phyloP scores from a whole-genome alignment of 2,113 vertebrate genomes.

The Gila orcuttii region DNA sequence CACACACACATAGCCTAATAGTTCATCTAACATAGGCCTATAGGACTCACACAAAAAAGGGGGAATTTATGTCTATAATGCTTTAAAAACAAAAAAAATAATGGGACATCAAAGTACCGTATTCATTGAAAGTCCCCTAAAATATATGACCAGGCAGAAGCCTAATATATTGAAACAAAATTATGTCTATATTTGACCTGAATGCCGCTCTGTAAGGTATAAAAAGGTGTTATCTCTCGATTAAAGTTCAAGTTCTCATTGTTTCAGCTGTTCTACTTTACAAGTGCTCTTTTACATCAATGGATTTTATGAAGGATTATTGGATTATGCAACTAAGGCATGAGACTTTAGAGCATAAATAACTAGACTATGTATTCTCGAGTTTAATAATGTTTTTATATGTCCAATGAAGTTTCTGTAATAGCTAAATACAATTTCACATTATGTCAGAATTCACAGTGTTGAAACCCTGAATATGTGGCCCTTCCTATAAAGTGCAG shows the following conservation, averaged over 20 bases:
- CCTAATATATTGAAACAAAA: not conserved
- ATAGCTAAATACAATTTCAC: not conserved
- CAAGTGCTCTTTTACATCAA: slow-evolving; percentile 2
- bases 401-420: not conserved
- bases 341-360: not conserved
- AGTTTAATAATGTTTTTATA: not conserved
- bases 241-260: slow-evolving; percentile 9
- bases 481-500: not conserved
- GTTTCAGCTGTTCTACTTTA: not conserved
- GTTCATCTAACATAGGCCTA: not conserved
- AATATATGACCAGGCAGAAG: not conserved
- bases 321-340: slow-evolving; percentile 27
- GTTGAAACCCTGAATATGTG: not conserved
- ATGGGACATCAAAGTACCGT: not conserved
- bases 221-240: not conserved
- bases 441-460: not conserved
- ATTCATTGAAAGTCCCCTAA: not conserved
- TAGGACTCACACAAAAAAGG: not conserved
- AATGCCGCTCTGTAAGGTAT: not conserved
- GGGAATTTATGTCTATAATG: not conserved
- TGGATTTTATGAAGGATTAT: not conserved
- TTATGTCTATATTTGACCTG: not conserved
- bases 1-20: not conserved
- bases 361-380: not conserved
- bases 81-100: not conserved